phyloP scores from a whole-genome alignment of 2,797 vertebrate species.

The Trachops cirrhosus region DNA sequence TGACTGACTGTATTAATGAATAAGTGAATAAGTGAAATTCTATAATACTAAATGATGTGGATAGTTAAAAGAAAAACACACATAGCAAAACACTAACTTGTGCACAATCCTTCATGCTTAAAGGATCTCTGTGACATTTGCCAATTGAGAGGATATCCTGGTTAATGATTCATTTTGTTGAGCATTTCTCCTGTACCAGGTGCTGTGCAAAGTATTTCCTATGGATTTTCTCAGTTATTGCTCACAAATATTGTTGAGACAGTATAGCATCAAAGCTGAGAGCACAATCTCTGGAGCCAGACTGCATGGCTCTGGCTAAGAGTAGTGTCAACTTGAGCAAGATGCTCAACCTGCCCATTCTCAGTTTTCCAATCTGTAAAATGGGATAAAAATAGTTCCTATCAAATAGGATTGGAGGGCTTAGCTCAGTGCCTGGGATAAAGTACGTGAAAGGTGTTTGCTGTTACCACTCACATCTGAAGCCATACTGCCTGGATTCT shows the following conservation, averaged over 20 bases:
- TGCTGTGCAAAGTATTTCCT: not conserved
- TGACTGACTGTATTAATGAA: not conserved
- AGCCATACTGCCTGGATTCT: not conserved
- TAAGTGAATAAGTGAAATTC: not conserved
- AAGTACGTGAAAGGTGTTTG: not conserved
- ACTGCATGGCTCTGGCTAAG: no score
- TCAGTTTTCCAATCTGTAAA: not conserved
- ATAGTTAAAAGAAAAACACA: not conserved
- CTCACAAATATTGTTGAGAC: not conserved
- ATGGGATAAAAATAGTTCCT: not conserved
- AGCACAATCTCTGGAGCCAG: not conserved
- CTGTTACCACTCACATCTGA: not conserved
- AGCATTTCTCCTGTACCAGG: not conserved
- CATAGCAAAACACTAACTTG: not conserved
- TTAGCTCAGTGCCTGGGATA: not conserved
- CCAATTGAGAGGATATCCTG: not conserved
- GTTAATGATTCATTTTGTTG: not conserved
- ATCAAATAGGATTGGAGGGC: not conserved
- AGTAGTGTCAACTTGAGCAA: not conserved
- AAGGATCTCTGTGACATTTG: not conserved
- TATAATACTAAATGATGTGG: not conserved
- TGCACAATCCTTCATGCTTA: not conserved
- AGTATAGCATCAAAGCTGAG: not conserved
- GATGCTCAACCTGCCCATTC: not conserved
- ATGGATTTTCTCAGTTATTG: not conserved